A percentile compares a stretch with the other conserved stretches of the same genome.
phyloP scores from a whole-genome alignment of 2,113 vertebrate species.

The Myanophis thanlyinensis region DNA sequence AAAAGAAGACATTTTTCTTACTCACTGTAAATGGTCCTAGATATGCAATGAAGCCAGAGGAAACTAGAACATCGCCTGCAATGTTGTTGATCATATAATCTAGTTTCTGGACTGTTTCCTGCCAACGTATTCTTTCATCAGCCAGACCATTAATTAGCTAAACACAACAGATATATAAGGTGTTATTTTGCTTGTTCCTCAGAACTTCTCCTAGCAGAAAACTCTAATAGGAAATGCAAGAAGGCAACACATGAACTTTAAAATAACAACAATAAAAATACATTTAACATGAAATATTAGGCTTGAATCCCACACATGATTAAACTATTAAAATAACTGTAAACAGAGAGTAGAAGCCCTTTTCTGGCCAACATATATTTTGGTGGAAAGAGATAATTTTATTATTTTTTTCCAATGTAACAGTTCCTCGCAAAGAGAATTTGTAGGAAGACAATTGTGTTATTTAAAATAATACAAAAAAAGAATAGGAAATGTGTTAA shows the following conservation, averaged over 20 bases:
- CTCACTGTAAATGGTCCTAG: constrained; percentile 93
- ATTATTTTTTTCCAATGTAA: not conserved
- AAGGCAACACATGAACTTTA: not conserved
- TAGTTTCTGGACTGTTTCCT: constrained; percentile 79
- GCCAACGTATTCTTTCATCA: constrained; percentile 89
- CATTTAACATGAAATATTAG: not conserved
- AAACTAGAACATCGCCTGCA: constrained; percentile 80
- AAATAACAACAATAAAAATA: not conserved
- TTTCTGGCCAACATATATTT: not conserved
- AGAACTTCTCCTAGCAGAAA: not conserved
- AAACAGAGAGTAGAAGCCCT: not conserved
- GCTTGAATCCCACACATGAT: no score
- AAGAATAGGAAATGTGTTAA: not conserved
- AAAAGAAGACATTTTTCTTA: not conserved
- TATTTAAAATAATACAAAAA: not conserved
- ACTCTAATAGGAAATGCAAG: not conserved
- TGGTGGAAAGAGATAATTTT: not conserved
- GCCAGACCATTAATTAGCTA: constrained; percentile 87
- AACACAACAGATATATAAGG: not conserved
- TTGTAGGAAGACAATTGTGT: not conserved
- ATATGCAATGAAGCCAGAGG: constrained; percentile 87
- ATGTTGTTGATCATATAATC: constrained; percentile 83
- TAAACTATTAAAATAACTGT: not conserved
- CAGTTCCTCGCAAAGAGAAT: not conserved
- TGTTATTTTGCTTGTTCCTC: not conserved